Evolutionary conservation across 2,888 invertebrate genomes (phyloP).

Genomic region (Drosophila buzzatii): DNA sequence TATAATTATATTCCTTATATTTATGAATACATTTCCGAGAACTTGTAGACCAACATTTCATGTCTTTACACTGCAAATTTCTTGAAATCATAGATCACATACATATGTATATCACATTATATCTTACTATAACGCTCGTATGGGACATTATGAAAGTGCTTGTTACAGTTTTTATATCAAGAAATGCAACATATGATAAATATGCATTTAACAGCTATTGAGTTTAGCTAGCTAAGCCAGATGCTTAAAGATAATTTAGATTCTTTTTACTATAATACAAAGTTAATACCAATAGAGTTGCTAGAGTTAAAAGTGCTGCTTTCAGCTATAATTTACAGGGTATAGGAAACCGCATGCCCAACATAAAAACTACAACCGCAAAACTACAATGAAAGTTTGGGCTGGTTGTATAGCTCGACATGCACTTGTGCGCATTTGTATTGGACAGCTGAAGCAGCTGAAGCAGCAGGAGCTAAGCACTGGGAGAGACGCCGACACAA

Average conservation of each 20-base stretch:
- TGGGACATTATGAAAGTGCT: too few species aligned
- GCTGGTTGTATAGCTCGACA: conserved; percentile 35
- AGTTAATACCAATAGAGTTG: not conserved
- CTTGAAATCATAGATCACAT: too few species aligned
- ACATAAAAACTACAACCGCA: conserved; percentile 58
- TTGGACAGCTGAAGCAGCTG: conserved; percentile 26
- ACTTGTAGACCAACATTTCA: not conserved
- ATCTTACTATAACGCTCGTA: too few species aligned
- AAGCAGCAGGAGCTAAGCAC: conserved; percentile 12
- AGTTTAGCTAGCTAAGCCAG: too few species aligned
- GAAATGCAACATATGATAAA: too few species aligned
- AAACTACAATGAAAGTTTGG: conserved; percentile 39
- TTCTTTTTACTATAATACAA: too few species aligned
- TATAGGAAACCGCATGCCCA: conserved; percentile 58
- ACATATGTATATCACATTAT: too few species aligned
- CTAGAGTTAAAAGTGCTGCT: not conserved
- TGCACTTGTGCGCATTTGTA: conserved; percentile 47
- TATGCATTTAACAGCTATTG: too few species aligned
- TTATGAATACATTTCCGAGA: not conserved
- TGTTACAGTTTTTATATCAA: too few species aligned
- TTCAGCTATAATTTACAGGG: conserved; percentile 17
- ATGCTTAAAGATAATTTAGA: too few species aligned
- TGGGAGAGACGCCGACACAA: conserved; percentile 18
- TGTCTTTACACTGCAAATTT: not conserved
- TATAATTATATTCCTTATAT: too few species aligned